A percentile compares a stretch with the other conserved stretches of the same genome.
These are phyloP conservation scores for Lissonota sp. DNA, from an alignment of 2,888 invertebrate species.

Conservation along the genomic window DNA sequence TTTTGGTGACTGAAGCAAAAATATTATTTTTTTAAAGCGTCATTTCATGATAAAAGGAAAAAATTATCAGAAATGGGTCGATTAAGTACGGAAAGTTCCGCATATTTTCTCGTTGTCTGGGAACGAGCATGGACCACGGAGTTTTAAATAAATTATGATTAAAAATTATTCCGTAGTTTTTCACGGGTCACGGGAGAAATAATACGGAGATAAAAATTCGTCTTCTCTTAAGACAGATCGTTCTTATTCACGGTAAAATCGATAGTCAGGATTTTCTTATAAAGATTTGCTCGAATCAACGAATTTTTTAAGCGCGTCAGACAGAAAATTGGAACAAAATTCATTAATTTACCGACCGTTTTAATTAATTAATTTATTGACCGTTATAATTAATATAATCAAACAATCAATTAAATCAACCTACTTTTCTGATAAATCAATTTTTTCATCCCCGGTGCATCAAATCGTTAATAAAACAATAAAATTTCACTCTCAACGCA, in stretches of 20 bases:
- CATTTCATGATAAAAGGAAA: too few relatives aligned
- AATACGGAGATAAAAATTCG: constrained; percentile 25
- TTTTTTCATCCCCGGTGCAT: too few relatives aligned
- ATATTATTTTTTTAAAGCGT: too few relatives aligned
- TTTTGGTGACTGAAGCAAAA: too few relatives aligned
- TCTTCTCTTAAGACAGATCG: not conserved
- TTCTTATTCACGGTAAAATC: not conserved
- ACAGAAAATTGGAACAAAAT: not conserved
- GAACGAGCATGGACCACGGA: constrained; percentile 29
- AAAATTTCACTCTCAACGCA: constrained; percentile 35
- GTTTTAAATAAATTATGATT: constrained; percentile 68
- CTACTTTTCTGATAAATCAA: not conserved
- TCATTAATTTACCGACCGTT: not conserved
- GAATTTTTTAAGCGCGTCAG: not conserved
- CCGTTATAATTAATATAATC: not conserved
- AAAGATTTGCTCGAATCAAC: not conserved
- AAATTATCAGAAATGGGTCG: too few relatives aligned
- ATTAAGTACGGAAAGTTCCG: too few relatives aligned
- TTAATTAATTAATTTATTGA: not conserved
- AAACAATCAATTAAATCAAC: not conserved
- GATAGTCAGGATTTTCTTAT: not conserved
- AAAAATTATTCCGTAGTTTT: constrained; percentile 54
- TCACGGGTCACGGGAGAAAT: not conserved
- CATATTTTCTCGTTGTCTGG: not conserved
- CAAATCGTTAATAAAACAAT: too few relatives aligned